These are phyloP conservation scores for Heliconius nattereri DNA, from an alignment of 1,140 invertebrate species.

Conservation along the genomic window DNA sequence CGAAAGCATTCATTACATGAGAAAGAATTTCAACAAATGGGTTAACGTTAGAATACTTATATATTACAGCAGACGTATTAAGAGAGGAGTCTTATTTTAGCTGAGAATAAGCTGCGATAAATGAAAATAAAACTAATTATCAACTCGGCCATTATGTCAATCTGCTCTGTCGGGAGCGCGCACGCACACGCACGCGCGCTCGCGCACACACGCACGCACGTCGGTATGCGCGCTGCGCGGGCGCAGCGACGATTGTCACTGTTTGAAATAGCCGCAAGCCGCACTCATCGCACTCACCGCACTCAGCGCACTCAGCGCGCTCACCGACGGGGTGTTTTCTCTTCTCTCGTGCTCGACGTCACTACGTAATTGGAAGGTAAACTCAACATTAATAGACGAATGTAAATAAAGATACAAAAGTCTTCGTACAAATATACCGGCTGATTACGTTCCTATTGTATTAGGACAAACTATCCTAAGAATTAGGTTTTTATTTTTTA, in stretches of 20 bases:
- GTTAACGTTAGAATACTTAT: background rate
- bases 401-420: background rate
- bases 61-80: conserved; percentile 15
- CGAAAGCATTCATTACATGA: background rate
- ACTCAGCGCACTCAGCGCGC: no score
- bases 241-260: conserved; percentile 40
- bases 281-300: background rate
- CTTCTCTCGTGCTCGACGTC: background rate
- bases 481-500: no score
- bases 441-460: no score
- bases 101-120: conserved; percentile 20
- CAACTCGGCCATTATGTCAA: conserved; percentile 33
- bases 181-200: background rate
- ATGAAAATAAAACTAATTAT: conserved; percentile 34
- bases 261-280: conserved; percentile 22
- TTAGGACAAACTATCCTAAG: no score
- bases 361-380: background rate
- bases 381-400: background rate
- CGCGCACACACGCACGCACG: background rate
- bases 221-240: conserved; percentile 41
- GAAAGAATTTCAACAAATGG: conserved; percentile 5
- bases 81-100: conserved; percentile 10
- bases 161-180: conserved; percentile 16
- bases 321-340: background rate
- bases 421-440: background rate